Percentiles rank a stretch among this genome's conserved stretches.
Conservation (phyloP, 1,140 invertebrate species). For the Stegodyphus dumicola region DNA sequence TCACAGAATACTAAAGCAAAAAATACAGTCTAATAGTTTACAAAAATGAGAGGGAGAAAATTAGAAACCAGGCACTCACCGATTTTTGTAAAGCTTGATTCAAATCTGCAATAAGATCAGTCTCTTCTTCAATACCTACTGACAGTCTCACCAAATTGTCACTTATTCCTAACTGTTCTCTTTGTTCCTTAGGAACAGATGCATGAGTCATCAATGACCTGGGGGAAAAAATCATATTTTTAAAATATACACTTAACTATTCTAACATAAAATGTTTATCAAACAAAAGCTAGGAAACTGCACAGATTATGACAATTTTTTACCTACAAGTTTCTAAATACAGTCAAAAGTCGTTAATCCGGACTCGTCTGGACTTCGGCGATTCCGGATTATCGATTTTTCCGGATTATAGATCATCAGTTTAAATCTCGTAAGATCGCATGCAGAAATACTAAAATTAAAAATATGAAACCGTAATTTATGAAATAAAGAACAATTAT, state of each 20-base stretch:
- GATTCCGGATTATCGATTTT: no score
- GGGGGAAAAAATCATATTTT: slow-evolving; percentile 18
- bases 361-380: no score
- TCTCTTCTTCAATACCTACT: slow-evolving; percentile 87
- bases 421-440: no score
- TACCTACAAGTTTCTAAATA: no score
- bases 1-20: no score
- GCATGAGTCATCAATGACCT: slow-evolving; percentile 67
- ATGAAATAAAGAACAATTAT: no score
- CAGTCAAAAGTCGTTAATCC: no score
- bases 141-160: slow-evolving; percentile 90
- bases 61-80: slow-evolving; percentile 25
- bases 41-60: no score
- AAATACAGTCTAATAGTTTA: no score
- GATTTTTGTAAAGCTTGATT: slow-evolving; percentile 76
- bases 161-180: slow-evolving; percentile 82
- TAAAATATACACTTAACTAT: neutral
- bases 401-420: no score
- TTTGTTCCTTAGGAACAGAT: slow-evolving; percentile 74
- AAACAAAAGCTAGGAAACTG: neutral
- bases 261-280: neutral
- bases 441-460: no score
- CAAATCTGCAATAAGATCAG: slow-evolving; percentile 90
- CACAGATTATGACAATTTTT: neutral
- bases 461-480: no score